Conservation (phyloP, 1,140 invertebrate species). For the Anastrepha ludens region DNA sequence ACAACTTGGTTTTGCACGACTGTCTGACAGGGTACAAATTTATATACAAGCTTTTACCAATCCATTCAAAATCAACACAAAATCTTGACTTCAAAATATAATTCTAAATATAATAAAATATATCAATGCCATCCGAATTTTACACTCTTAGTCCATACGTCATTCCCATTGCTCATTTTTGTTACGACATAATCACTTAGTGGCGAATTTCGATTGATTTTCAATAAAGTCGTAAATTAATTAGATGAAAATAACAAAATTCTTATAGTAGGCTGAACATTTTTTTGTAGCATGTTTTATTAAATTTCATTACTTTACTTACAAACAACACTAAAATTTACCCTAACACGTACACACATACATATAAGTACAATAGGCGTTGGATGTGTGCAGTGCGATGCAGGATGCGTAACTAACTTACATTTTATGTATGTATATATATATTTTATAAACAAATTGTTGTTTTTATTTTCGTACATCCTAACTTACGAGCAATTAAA, state of each 20-base stretch:
- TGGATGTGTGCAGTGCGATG: neutral
- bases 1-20: too few species aligned
- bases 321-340: neutral
- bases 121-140: too few species aligned
- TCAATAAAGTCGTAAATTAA: neutral
- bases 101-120: too few species aligned
- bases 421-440: neutral
- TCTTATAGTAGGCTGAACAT: too few species aligned
- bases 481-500: neutral
- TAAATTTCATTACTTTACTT: slow-evolving; percentile 13
- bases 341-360: neutral
- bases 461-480: neutral
- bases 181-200: neutral
- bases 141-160: too few species aligned
- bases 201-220: neutral
- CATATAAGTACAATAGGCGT: slow-evolving; percentile 22
- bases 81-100: too few species aligned
- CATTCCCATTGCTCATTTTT: too few species aligned
- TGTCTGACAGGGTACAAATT: too few species aligned
- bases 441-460: neutral
- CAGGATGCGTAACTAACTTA: neutral
- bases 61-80: too few species aligned
- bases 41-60: too few species aligned
- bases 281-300: neutral
- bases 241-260: neutral